Evolutionary conservation across 2,797 vertebrate species (phyloP), one percentile per base, ranked within the genome.

Genomic region (Acipenser ruthenus): DNA sequence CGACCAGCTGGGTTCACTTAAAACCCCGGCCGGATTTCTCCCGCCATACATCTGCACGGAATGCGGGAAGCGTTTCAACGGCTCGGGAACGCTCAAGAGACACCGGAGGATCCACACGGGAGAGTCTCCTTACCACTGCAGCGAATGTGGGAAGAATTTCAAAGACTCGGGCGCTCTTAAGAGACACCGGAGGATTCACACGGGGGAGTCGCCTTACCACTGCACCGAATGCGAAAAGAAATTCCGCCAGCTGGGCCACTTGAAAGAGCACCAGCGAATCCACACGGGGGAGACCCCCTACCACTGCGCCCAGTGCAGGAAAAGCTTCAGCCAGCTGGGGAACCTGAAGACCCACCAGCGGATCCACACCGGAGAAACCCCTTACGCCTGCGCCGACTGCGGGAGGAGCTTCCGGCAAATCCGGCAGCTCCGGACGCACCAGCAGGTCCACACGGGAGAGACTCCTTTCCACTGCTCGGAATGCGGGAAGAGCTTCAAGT

Each of bases 221-320:
- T 73, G 72, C 55, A 65, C 70, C n/a, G 68, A 73, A 37, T 73
- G 72, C 11, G 72, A 69, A 6, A 73, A 67, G 65, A 67, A 69
- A 7, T 73, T 73, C n/a, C 70, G 69, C 9, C 72, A 69, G 8
- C 70, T 68, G 55, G 47, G 68, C 8, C 69, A 70, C 12, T 52
- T 73, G 37, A 69, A 68, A 12, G 55, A 70, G 7, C 72, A 73
- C 58, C 70, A 70, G 8, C 63, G 72, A n/a, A 73, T 73, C 23
- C 72, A 73, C 64, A 73, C 72, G 11, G 72, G 72, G 49, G 72
- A 73, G 56, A 66, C 67, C 15, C 72, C 72, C 1, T 73, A 63
- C 52, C 60, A 55, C 13, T 73, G 72, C 37, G 48, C 65, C 12
- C 60, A 68, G 8, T 73, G 72, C 49, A 61, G 69, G 2, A 73